Percentiles rank a stretch among this genome's conserved stretches.
Evolutionary conservation across 2,797 vertebrate genomes (phyloP).

Genomic region (Buceros bicornis): DNA sequence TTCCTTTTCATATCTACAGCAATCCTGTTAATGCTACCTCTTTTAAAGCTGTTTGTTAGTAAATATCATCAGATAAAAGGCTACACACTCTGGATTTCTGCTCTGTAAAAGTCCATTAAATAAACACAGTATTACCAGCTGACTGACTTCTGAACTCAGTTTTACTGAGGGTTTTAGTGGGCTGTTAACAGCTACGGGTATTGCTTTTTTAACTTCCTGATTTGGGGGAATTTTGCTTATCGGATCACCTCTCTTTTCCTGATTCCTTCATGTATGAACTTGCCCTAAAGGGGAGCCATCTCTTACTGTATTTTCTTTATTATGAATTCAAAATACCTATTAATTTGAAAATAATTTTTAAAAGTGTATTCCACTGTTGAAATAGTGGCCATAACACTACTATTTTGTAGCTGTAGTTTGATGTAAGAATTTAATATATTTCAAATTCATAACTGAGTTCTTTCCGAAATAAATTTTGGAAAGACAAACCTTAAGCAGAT

Average conservation of each 20-base stretch:
- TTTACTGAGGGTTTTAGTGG: background rate
- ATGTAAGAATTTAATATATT: background rate
- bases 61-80: constrained; percentile 1
- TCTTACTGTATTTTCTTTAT: background rate
- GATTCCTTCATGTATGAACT: background rate
- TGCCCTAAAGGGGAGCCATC: background rate
- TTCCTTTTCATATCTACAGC: background rate
- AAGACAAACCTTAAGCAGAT: background rate
- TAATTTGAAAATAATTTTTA: background rate
- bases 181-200: background rate
- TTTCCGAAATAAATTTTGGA: background rate
- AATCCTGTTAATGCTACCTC: background rate
- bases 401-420: background rate
- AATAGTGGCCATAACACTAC: background rate
- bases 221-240: background rate
- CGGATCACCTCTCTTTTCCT: background rate
- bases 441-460: background rate
- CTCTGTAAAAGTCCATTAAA: background rate
- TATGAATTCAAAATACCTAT: background rate
- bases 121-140: background rate
- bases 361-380: background rate
- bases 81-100: background rate
- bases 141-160: background rate
- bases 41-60: background rate
- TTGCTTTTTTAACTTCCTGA: background rate